Base-by-base conservation (phyloP, 92 coral and sea anemone genomes). In the Palythoa grandis region DNA sequence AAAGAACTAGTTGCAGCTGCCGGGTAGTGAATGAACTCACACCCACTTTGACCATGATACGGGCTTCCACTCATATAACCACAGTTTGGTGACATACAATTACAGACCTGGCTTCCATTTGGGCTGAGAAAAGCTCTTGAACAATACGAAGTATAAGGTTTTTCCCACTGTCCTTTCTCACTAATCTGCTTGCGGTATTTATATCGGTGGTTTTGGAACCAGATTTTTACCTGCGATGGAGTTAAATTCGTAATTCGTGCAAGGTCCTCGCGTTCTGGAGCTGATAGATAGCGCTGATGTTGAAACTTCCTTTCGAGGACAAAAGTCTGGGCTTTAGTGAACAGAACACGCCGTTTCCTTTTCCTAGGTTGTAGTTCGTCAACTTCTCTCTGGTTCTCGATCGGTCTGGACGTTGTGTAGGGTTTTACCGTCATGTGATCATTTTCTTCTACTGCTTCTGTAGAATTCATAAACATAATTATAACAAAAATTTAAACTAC, bases 171-270 rank as follows among this genome's bases (percentile, higher is more conserved):
- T 12, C 99, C 98, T 82, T 95, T 91, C 86, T 97, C 99, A 86
- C 93, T 94, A 87, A 97, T 95, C 87, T 97, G 99, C 87, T 95
- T 91, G 48, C 98, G 94, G 80, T 91, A 95, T 75, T 97, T 97
- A 89, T 97, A 97, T 72, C 99, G 94, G 88, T 97, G 99, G 71
- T 97, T 97, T 88, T 97, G 99, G 83, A 97, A 97, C 99, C 99
- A 97, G 39, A 97, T 97, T 87, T 97, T 97, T 29, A 97, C 99
- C 88, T 97, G 99, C 3, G 99, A 96, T 10, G 99, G 99, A 16
- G 99, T 97, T 39, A 97, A 87, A 63, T 95, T 93, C 43, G 95
- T 95, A 75, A 97, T 97, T 70, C 99, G 80, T 25, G 99, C 99
- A 65, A 97, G 87, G 70, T 97, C 98, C 71, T 97, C 99, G 25